A percentile compares a stretch with the other conserved stretches of the same genome.
These are phyloP conservation scores for Avahi laniger DNA, from an alignment of 2,797 vertebrate genomes.

Conservation along the genomic window DNA sequence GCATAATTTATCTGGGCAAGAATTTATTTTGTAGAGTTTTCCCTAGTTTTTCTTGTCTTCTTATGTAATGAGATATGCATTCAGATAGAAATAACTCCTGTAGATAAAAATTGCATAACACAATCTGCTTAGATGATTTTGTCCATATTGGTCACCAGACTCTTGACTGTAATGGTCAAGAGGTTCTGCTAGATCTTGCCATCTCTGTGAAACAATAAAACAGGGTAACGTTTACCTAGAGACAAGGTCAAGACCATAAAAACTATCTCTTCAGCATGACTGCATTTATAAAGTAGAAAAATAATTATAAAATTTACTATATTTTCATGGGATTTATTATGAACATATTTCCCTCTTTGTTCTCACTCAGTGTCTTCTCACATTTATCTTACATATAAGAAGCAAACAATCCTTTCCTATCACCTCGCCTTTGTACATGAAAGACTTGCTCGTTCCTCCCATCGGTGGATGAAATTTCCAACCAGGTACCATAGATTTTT, in stretches of 20 bases:
- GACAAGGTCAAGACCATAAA: background rate
- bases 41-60: background rate
- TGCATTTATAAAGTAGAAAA: background rate
- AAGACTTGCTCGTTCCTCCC: background rate
- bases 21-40: slow-evolving; percentile 46
- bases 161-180: background rate
- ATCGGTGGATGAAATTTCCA: background rate
- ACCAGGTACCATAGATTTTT: background rate
- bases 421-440: background rate
- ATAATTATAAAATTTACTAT: background rate
- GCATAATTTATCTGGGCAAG: slow-evolving; percentile 15
- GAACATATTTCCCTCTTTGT: background rate
- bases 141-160: background rate
- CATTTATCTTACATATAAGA: background rate
- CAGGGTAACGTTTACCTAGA: background rate
- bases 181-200: background rate
- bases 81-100: background rate
- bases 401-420: background rate
- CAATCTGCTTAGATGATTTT: background rate
- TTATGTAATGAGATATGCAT: slow-evolving; percentile 35
- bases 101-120: background rate
- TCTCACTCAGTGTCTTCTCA: background rate
- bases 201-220: background rate
- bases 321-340: background rate
- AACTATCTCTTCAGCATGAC: background rate